Base-by-base conservation (phyloP, 1,140 invertebrate genomes). In the Drosophila arizonae region DNA sequence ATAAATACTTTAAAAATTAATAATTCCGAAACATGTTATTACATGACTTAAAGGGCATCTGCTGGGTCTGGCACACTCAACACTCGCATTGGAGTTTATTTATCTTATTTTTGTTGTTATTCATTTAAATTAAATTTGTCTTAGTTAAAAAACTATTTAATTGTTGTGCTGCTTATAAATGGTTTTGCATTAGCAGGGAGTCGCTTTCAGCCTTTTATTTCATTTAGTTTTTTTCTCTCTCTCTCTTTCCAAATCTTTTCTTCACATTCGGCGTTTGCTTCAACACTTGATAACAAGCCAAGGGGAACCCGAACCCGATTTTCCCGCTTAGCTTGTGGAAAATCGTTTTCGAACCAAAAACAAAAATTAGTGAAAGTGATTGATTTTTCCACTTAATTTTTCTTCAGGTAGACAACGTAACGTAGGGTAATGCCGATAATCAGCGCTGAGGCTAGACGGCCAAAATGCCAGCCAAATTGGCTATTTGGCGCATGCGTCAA, bases 301-400 rank as follows among this genome's bases (percentile, higher is more conserved):
- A 36, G 24, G 24, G 8, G 54, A 4, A 4, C 58, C 1, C 58
- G 60, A 76, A 70, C 57, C 57, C 72, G 45, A 79, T 82, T 82
- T 82, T 79, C 80, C 72, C 56, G 79, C 69, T 69, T 68, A 76
- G 43, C n/a, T 17, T n/a, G 57, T 24, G 72, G 63, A 85, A 85
- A 85, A 87, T 78, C 75, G 81, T 79, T 87, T 82, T 82, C 43
- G 10, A 39, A 46, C n/a, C 43, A n/a, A 46, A 46, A 8, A 46
- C 15, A 46, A 76, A 86, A 86, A 86, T 86, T 86, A 86, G 82
- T 86, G 82, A 86, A 86, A 86, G 82, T 86, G 82, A 86, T 86
- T 86, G 82, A 86, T 86, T 86, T 86, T 86, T 62, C 63, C 82
- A 87, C 82, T 86, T 86, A 76, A 88, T 87, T 86, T 39, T 21